Evolutionary conservation across 2,113 vertebrate species (phyloP).

Genomic region (Coptodon bakossiorum): DNA sequence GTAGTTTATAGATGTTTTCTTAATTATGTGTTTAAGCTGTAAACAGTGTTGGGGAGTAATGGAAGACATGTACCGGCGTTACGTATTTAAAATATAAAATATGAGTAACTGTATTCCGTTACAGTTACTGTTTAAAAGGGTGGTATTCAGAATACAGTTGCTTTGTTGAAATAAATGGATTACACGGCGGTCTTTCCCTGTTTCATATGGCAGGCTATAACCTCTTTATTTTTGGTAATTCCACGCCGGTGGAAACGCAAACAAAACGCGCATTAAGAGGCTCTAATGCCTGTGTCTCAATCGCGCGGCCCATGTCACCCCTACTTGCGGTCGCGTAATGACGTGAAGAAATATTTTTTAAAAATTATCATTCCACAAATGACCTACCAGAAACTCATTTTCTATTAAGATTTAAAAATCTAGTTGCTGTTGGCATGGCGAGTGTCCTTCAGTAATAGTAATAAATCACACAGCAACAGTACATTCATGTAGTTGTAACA

Average conservation of each 20-base stretch:
- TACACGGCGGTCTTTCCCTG: rapidly evolving
- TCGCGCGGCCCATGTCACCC: background rate
- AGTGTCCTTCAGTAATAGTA: too few species aligned
- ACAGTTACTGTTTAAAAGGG: background rate
- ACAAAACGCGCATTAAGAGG: background rate
- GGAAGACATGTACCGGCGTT: rapidly evolving
- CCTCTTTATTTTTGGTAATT: background rate
- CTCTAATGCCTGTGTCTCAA: background rate
- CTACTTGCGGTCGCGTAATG: background rate
- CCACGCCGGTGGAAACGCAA: background rate
- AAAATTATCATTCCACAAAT: background rate
- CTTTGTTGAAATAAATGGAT: background rate
- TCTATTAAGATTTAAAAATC: too few species aligned
- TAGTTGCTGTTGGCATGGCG: too few species aligned
- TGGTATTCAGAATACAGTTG: background rate
- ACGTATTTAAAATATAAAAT: background rate
- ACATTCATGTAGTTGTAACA: too few species aligned
- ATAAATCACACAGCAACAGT: too few species aligned
- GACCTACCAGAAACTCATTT: background rate
- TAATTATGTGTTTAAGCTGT: background rate
- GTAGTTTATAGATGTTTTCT: background rate
- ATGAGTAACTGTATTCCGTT: rapidly evolving
- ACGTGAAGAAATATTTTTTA: background rate
- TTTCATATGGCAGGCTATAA: background rate
- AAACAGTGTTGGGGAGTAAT: background rate